Evolutionary conservation across 1,140 invertebrate species (phyloP).

Genomic region (Neelides sp.): DNA sequence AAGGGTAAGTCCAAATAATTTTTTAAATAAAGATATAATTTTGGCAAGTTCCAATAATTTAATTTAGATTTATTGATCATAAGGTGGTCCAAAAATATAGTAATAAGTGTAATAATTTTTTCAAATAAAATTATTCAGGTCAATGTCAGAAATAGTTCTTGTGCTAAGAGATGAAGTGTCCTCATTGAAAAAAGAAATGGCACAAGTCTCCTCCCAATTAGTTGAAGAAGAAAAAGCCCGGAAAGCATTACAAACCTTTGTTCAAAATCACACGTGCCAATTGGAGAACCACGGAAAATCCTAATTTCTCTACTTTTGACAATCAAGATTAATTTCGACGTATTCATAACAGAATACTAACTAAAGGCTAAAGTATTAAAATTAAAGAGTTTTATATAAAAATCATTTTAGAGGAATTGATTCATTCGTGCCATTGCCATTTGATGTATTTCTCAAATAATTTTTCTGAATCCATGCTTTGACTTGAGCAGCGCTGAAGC

Average conservation of each 20-base stretch:
- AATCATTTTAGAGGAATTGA: no score
- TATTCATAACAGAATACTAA: no score
- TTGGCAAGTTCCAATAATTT: background rate
- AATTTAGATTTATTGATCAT: background rate
- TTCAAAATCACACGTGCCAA: no score
- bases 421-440: no score
- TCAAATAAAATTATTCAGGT: constrained; percentile 38
- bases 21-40: background rate
- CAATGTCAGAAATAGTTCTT: constrained; percentile 55
- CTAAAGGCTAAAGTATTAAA: no score
- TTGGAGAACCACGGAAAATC: no score
- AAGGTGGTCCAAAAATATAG: background rate
- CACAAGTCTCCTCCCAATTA: constrained; percentile 38
- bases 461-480: no score
- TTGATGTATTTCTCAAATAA: no score
- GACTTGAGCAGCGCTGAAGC: no score
- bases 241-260: constrained; percentile 35
- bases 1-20: constrained; percentile 3
- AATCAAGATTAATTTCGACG: no score
- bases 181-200: constrained; percentile 43
- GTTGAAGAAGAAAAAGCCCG: constrained; percentile 41
- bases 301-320: no score
- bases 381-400: no score
- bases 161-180: constrained; percentile 50
- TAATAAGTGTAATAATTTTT: background rate